Evolutionary conservation across 2,113 vertebrate species (phyloP), one percentile per base, ranked within the genome.

Genomic region (Sclerurus mexicanus): DNA sequence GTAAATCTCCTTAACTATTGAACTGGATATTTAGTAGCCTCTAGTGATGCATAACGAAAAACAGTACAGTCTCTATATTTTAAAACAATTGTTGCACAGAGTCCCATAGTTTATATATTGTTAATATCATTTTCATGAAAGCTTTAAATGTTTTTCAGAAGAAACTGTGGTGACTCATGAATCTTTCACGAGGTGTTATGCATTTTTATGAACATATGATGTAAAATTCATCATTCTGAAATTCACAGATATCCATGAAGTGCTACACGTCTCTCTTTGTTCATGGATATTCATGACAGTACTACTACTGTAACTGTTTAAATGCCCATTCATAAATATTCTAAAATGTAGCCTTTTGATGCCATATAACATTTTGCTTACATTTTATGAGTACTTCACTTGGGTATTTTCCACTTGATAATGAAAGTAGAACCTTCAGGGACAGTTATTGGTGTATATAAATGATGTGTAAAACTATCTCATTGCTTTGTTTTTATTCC

Each of bases 71-170:
- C 39, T 90, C 75, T 91, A 47, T 93, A 95, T 96, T 96, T 96
- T 90, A 90, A 90, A 96, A 88, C 85, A 85, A 92, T 91, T 87
- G 67, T 91, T 90, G 75, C 46, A 52, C 47, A 24, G 60, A 62
- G 78, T 83, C 71, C 72, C 79, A 33, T 91, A 88, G 89, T 96
- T 96, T 95, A 88, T 96, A 79, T 95, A 89, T 91, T 96, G 81
- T 96, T 96, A 96, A 96, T 94, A 90, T 64, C 23, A 96, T 96
- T 96, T 96, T 93, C 94, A 90, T 94, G 91, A 95, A 96, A 95
- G 82, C 89, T 94, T 96, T 96, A 93, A 90, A 73, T 85, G 71
- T 77, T 96, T 95, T 91, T 88, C 87, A 77, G 82, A 93, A 93
- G 67, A 95, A 93, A 86, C 59, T 86, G 55, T 74, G 63, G 85